Evolutionary conservation across 2,113 vertebrate genomes (phyloP).

Genomic region (Perca flavescens): DNA sequence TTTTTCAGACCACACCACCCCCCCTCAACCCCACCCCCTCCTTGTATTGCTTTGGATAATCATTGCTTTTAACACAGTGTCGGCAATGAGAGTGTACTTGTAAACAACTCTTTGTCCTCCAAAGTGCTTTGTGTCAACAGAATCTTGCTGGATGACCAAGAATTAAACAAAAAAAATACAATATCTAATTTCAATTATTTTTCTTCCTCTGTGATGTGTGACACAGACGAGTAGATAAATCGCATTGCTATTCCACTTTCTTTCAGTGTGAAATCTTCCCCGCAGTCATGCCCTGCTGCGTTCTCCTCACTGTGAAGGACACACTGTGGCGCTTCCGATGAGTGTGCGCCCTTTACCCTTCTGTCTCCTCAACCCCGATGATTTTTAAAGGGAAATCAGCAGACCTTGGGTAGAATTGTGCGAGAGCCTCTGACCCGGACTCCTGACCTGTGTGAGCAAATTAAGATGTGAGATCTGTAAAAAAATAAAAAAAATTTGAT

Average conservation of each 20-base stretch:
- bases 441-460: constrained; percentile 52
- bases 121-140: background rate
- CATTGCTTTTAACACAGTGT: background rate
- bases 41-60: background rate
- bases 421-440: constrained; percentile 44
- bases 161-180: background rate
- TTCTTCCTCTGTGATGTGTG: constrained; percentile 21
- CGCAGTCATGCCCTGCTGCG: constrained; percentile 38
- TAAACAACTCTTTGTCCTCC: background rate
- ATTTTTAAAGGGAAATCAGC: constrained; percentile 61
- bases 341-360: constrained; percentile 47
- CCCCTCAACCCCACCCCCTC: no score
- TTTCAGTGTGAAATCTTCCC: constrained; percentile 24
- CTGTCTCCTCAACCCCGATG: constrained; percentile 21
- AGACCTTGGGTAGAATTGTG: constrained; percentile 38
- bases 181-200: background rate
- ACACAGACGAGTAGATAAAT: constrained; percentile 32
- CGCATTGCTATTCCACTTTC: constrained; percentile 43
- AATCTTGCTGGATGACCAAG: background rate
- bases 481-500: constrained; percentile 11
- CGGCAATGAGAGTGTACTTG: background rate
- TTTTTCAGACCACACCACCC: no score
- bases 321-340: constrained; percentile 48
- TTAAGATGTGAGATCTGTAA: constrained; percentile 35
- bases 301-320: constrained; percentile 57